A percentile compares a stretch with the other conserved stretches of the same genome.
Evolutionary conservation across 2,888 invertebrate genomes (phyloP).

Genomic region (Polymixis lichenea): DNA sequence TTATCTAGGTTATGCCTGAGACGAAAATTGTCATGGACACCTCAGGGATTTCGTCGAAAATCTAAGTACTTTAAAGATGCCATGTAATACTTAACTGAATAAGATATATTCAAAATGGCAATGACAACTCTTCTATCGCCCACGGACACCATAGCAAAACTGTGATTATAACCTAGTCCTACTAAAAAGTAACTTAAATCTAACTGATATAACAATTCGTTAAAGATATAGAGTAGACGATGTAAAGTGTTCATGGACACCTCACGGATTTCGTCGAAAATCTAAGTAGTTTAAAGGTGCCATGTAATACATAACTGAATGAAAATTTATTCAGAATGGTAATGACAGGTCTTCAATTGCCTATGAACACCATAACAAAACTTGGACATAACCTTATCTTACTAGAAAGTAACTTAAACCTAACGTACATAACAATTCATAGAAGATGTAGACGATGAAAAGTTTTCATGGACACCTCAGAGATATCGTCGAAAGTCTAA

Average conservation of each 20-base stretch:
- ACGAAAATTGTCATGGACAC: neutral
- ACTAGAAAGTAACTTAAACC: neutral
- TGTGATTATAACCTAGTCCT: neutral
- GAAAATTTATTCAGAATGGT: neutral
- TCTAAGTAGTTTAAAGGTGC: neutral
- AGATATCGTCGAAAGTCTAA: too few relatives aligned
- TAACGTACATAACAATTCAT: neutral
- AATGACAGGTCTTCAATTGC: neutral
- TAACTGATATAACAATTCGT: neutral
- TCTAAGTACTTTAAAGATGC: neutral
- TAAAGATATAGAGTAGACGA: neutral
- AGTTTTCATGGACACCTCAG: too few relatives aligned
- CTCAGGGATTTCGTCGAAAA: neutral
- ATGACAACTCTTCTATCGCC: conserved; percentile 7
- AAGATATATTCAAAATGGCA: neutral
- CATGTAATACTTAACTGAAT: neutral
- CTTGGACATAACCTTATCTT: neutral
- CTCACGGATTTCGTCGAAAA: neutral
- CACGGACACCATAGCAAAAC: conserved; percentile 3
- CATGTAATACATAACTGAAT: neutral
- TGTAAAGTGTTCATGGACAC: neutral
- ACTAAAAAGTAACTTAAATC: neutral
- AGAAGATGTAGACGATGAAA: too few relatives aligned
- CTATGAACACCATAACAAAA: neutral
- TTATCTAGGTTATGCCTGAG: conserved; percentile 3